These are phyloP conservation scores for Adela reaumurella DNA, from an alignment of 2,888 invertebrate genomes.

Conservation along the genomic window DNA sequence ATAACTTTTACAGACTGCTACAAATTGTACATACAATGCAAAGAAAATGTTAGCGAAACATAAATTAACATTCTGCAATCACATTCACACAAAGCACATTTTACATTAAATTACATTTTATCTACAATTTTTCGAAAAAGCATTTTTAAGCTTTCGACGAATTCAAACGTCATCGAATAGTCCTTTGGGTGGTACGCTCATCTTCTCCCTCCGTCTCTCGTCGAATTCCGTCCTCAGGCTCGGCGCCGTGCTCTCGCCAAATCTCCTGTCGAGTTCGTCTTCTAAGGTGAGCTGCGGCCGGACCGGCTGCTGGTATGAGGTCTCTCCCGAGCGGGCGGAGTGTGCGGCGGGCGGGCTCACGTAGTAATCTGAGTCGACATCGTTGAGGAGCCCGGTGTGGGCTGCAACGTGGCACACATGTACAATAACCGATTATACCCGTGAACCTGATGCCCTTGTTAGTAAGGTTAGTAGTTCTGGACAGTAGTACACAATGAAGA, in stretches of 20 bases:
- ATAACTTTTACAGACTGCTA: too few species aligned
- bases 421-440: conserved; percentile 37
- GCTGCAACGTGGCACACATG: conserved; percentile 56
- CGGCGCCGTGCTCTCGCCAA: conserved; percentile 61
- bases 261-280: conserved; percentile 61
- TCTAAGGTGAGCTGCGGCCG: conserved; percentile 26
- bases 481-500: too few species aligned
- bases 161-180: conserved; percentile 81
- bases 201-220: conserved; percentile 38
- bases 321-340: conserved; percentile 20
- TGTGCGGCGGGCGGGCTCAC: conserved; percentile 42
- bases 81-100: too few species aligned
- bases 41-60: too few species aligned
- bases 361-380: conserved; percentile 74
- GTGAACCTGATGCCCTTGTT: too few species aligned
- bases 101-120: too few species aligned
- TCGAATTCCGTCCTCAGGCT: conserved; percentile 26
- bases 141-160: too few species aligned
- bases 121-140: too few species aligned
- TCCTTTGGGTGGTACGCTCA: conserved; percentile 70
- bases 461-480: too few species aligned
- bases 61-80: too few species aligned
- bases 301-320: conserved; percentile 27
- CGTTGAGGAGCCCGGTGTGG: conserved; percentile 72
- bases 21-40: too few species aligned